A percentile compares a stretch with the other conserved stretches of the same genome.
These are phyloP conservation scores for Eulimnadia texana DNA, from an alignment of 1,140 invertebrate species.

Conservation along the genomic window DNA sequence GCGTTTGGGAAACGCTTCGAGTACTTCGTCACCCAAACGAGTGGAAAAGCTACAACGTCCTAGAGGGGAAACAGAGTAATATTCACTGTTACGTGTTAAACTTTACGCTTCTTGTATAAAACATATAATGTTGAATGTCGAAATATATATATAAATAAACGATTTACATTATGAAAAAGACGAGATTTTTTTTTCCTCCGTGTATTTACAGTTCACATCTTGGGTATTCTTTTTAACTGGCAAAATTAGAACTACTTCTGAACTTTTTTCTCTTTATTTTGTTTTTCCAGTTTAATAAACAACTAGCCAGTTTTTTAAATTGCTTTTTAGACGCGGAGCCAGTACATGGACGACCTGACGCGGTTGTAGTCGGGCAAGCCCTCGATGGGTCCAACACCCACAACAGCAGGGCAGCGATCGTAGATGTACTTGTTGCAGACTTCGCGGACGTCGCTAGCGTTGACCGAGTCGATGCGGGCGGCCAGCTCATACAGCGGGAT, in stretches of 20 bases:
- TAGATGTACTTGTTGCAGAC: constrained; percentile 89
- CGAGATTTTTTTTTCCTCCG: background rate
- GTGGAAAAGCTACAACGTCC: too few species aligned
- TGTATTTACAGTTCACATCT: background rate
- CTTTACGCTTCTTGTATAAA: too few species aligned
- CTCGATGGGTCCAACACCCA: constrained; percentile 83
- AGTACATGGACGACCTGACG: constrained; percentile 75
- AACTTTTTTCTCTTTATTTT: too few species aligned
- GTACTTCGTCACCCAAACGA: too few species aligned
- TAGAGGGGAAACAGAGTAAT: too few species aligned
- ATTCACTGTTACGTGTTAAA: too few species aligned
- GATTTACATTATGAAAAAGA: too few species aligned
- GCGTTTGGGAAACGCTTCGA: too few species aligned
- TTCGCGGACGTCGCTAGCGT: constrained; percentile 63
- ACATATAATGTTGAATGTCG: too few species aligned
- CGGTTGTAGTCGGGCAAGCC: constrained; percentile 77
- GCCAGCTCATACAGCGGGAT: constrained; percentile 91
- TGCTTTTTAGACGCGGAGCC: constrained; percentile 57
- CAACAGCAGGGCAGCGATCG: constrained; percentile 81
- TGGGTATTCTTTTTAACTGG: background rate
- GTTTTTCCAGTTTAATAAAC: background rate
- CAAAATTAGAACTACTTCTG: background rate
- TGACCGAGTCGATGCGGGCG: constrained; percentile 77
- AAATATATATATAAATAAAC: too few species aligned
- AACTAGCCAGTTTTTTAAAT: background rate